Percentiles rank a stretch among this genome's conserved stretches.
Conservation (phyloP, 2,888 invertebrate genomes). For the Palloptera scutellata region DNA sequence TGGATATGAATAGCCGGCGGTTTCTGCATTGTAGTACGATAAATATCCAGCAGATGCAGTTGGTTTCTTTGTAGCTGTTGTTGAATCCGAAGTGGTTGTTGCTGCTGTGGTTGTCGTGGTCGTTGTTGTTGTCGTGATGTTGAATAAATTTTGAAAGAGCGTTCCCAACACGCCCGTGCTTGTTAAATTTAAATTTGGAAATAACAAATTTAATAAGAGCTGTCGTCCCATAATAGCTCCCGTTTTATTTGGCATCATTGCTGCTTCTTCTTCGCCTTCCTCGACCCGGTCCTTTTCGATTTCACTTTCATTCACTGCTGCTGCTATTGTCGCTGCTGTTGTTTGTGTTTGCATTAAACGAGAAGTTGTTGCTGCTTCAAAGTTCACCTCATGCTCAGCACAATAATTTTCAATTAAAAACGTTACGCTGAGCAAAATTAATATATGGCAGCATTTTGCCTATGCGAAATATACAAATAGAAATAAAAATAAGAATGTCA, state of each 20-base stretch:
- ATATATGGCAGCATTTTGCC: constrained; percentile 22
- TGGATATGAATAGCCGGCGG: background rate
- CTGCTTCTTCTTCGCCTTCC: too few species aligned
- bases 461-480: constrained; percentile 2
- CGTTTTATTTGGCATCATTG: too few species aligned
- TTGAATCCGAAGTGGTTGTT: background rate
- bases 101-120: background rate
- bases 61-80: background rate
- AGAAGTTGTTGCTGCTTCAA: background rate
- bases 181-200: constrained; percentile 1
- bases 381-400: background rate
- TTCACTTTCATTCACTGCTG: too few species aligned
- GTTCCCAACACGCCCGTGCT: background rate
- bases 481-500: constrained; percentile 20
- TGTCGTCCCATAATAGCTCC: background rate
- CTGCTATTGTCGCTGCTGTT: too few species aligned
- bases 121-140: too few species aligned
- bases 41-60: background rate
- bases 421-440: constrained; percentile 16
- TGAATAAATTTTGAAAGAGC: too few species aligned
- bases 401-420: constrained; percentile 23
- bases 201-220: constrained; percentile 2
- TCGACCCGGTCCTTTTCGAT: too few species aligned
- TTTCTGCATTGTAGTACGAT: background rate
- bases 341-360: background rate